phyloP scores from a whole-genome alignment of 2,113 vertebrate species.

The Procavia capensis region DNA sequence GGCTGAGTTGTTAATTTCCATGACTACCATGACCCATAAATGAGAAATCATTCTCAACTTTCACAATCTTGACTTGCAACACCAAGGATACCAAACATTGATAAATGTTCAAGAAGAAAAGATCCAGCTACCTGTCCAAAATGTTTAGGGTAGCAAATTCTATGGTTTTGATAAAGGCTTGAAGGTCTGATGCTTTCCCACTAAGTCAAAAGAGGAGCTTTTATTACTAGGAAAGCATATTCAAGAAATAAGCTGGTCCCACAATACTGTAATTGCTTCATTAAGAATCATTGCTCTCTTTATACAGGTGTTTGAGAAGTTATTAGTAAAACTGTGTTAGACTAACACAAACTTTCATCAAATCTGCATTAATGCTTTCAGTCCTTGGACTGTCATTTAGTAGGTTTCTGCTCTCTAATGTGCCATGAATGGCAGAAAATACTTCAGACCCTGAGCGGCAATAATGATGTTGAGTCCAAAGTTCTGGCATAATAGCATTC shows the following conservation, averaged over 20 bases:
- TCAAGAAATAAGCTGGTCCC: background rate
- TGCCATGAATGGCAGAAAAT: background rate
- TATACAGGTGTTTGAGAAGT: background rate
- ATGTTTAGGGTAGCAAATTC: background rate
- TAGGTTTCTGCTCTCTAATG: background rate
- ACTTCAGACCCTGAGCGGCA: background rate
- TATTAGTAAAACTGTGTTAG: background rate
- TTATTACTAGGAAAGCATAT: background rate
- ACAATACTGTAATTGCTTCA: background rate
- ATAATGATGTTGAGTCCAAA: background rate
- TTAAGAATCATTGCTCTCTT: background rate
- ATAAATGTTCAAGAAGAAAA: background rate
- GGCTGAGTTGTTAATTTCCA: background rate
- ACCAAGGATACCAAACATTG: conserved; percentile 51
- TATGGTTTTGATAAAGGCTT: background rate
- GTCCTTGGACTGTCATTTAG: background rate
- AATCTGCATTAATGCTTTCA: background rate
- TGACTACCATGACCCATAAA: conserved; percentile 16
- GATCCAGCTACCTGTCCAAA: background rate
- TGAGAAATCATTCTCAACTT: conserved; percentile 42
- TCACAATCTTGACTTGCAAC: conserved; percentile 48
- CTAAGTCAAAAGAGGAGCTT: background rate
- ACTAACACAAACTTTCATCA: background rate
- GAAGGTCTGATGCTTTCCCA: background rate
- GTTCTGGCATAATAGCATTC: background rate